These are phyloP conservation scores for Orchesella flavescens DNA, from an alignment of 2,888 invertebrate species.

Conservation along the genomic window DNA sequence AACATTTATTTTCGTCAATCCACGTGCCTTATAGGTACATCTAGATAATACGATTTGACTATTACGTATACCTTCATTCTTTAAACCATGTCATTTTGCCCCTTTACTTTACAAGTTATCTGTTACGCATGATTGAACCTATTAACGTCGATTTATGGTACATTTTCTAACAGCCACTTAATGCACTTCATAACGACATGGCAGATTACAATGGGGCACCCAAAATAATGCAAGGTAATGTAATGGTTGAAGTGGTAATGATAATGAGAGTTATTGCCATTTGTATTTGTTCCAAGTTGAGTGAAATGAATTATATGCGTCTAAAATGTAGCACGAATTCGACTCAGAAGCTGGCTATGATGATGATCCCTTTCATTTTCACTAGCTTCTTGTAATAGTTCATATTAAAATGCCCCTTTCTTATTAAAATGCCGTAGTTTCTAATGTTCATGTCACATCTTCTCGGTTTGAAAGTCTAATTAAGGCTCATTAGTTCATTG, in stretches of 20 bases:
- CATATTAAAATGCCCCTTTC: background rate
- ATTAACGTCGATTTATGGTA: background rate
- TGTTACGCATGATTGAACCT: background rate
- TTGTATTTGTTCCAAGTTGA: background rate
- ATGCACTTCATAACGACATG: too few species aligned
- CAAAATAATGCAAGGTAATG: background rate
- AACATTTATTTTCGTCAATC: too few species aligned
- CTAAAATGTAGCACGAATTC: too few species aligned
- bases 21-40: too few species aligned
- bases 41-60: too few species aligned
- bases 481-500: constrained; percentile 3
- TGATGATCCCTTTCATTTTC: constrained; percentile 4
- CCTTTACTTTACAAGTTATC: background rate
- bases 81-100: background rate
- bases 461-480: constrained; percentile 1
- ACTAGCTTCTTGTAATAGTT: too few species aligned
- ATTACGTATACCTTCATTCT: too few species aligned
- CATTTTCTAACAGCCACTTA: background rate
- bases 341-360: background rate
- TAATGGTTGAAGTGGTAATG: constrained; percentile 3
- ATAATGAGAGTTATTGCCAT: constrained; percentile 1
- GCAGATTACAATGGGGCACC: background rate
- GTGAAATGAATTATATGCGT: too few species aligned
- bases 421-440: background rate
- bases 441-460: background rate